Base-by-base conservation (phyloP, 2,888 invertebrate species). In the Phengaris alcon region DNA sequence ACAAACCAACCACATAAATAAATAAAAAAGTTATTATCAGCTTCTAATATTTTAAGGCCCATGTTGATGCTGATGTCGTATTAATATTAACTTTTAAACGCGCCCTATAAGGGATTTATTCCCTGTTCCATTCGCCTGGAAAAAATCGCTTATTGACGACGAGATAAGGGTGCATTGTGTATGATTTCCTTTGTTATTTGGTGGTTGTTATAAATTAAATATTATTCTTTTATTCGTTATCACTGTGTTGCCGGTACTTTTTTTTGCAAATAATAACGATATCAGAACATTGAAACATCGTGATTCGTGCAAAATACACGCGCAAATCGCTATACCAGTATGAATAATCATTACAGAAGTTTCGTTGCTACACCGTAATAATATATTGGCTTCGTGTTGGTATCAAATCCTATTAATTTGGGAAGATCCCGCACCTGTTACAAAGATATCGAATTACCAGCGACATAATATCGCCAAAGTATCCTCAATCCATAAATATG, bases 391-490 rank as follows among this genome's bases (percentile, higher is more conserved):
- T 3, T 48, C 8, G 48, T 8, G 48, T 48, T 48, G 7, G 8
- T 7, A 48, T 48, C 88, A 88, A 90, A 89, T 88, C 88, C 90
- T 88, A 92, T 93, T 92, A 90, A 64, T 64, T 64, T 64, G 64
- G 64, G 35, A 12, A 10, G 12, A 15, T 64, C 48, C 46, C 48
- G 90, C 92, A 92, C 93, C 93, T 92, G 93, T 90, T 93, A 93
- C 92, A 93, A 92, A 91, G 89, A 91, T 90, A 93, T 93, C 90
- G 91, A 91, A 92, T 93, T 91, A 92, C 90, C 86, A 88, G 91
- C 91, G 92, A 92, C 93, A 93, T 86, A 90, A 88, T 90, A 88
- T 87, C 85, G 35, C 35, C 35, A 86, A 83, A 85, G 86, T 88
- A 86, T 90, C 89, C 91, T 90, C 88, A 87, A 86, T 88, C 93